phyloP scores from a whole-genome alignment of 2,113 vertebrate species.

The Carlito syrichta region DNA sequence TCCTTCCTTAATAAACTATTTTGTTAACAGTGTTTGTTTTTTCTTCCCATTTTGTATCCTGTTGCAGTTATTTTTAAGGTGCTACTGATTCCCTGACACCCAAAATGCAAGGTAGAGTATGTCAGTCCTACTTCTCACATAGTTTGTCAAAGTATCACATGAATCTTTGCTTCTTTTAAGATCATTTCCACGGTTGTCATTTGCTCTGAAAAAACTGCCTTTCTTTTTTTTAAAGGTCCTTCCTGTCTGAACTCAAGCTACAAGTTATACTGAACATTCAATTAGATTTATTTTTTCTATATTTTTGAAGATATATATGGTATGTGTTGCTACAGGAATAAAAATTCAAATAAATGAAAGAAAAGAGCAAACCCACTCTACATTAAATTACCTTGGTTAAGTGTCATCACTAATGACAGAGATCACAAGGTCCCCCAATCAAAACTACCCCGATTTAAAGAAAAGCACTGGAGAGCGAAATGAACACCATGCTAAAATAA shows the following conservation, averaged over 20 bases:
- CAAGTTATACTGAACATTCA: not conserved
- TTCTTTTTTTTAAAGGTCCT: conserved; percentile 11
- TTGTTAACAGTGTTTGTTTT: conserved; percentile 72
- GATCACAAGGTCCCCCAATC: not conserved
- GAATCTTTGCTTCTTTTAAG: not conserved
- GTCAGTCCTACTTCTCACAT: conserved; percentile 19
- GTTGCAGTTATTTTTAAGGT: conserved; percentile 73
- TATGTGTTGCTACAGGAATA: not conserved
- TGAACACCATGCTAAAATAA: not conserved
- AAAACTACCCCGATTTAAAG: not conserved
- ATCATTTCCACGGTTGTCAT: not conserved
- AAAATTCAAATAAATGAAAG: not conserved
- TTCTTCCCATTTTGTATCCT: conserved; percentile 61
- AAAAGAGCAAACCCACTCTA: not conserved
- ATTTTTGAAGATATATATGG: not conserved
- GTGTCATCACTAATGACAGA: not conserved
- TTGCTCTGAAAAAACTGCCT: not conserved
- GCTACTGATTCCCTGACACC: conserved; percentile 66
- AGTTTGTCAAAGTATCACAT: not conserved
- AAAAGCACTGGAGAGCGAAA: not conserved
- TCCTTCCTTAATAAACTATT: conserved; percentile 71
- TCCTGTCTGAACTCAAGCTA: not conserved
- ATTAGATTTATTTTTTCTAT: not conserved
- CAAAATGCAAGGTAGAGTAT: conserved; percentile 32
- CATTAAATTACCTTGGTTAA: not conserved